These are phyloP conservation scores for Phenacoccus solenopsis DNA, from an alignment of 1,140 invertebrate genomes.

Conservation along the genomic window DNA sequence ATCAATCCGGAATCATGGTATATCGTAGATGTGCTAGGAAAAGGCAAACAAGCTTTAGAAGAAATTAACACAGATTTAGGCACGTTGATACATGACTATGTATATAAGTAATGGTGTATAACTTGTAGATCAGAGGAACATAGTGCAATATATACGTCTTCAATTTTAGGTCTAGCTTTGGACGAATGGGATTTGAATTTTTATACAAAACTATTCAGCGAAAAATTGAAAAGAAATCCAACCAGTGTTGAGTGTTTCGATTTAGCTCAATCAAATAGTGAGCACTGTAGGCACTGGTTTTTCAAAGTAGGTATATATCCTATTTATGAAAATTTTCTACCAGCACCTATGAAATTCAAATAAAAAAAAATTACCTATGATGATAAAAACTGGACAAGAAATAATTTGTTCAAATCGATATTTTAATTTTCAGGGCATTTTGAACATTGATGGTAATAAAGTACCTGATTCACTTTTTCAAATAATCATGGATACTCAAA, in stretches of 20 bases:
- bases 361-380: too few relatives aligned
- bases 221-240: constrained; percentile 78
- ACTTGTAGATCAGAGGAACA: neutral
- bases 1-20: constrained; percentile 63
- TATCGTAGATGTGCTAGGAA: constrained; percentile 63
- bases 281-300: constrained; percentile 87
- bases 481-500: constrained; percentile 85
- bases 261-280: constrained; percentile 95
- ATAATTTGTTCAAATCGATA: neutral
- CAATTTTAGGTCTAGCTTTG: constrained; percentile 57
- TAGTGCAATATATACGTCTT: neutral
- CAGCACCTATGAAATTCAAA: too few relatives aligned
- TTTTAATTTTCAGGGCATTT: constrained; percentile 49
- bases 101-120: neutral
- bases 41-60: constrained; percentile 65
- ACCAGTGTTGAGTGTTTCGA: constrained; percentile 97
- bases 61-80: constrained; percentile 72
- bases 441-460: constrained; percentile 70
- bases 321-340: too few relatives aligned
- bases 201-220: constrained; percentile 66
- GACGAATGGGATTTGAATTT: constrained; percentile 78
- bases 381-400: too few relatives aligned
- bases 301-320: constrained; percentile 46
- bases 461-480: constrained; percentile 72
- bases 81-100: constrained; percentile 29